Evolutionary conservation across 2,888 invertebrate species (phyloP), one percentile per base, ranked within the genome.

Genomic region (Cephalotes varians): DNA sequence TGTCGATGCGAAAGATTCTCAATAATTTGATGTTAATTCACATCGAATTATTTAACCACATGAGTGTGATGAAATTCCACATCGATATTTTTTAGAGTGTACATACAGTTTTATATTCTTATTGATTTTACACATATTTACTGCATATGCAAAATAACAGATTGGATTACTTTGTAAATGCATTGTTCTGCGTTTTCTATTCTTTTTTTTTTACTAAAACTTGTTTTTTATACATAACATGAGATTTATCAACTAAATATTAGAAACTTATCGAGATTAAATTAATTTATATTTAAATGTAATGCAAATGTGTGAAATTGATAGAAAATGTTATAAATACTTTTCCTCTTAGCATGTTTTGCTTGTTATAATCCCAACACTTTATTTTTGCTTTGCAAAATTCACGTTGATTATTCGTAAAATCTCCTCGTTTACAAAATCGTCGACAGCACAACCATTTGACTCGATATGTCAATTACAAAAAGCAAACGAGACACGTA

Each of bases 401-500:
- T 83, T 73, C 69, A 56, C 64, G 89, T 83, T 82, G 89, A 88
- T 87, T 88, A 87, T 83, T 85, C 80, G 51, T 71, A 54, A 85
- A 88, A 88, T 85, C 87, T 87, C 83, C 49, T 82, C 82, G 88
- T 87, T 88, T 88, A 81, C 81, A 82, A 69, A 86, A 86, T 67
- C 79, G 87, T 85, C 71, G 79, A 67, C 69, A 83, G 79, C 40
- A 60, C 81, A 81, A 84, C 89, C 88, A 87, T 86, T 88, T 90
- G 88, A 85, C 79, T 51, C 83, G 73, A 81, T 37, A 84, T 85
- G 90, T 89, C 90, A 86, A 89, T 89, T 90, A 86, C 85, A 81
- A 90, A 88, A 88, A 90, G 86, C 85, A 88, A 90, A 89, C 90
- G 86, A 47, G 84, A 80, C 81, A 71, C 86, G 86, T 90, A 88